Conservation (phyloP, 2,797 vertebrate genomes). For the Kryptolebias ocellatus region DNA sequence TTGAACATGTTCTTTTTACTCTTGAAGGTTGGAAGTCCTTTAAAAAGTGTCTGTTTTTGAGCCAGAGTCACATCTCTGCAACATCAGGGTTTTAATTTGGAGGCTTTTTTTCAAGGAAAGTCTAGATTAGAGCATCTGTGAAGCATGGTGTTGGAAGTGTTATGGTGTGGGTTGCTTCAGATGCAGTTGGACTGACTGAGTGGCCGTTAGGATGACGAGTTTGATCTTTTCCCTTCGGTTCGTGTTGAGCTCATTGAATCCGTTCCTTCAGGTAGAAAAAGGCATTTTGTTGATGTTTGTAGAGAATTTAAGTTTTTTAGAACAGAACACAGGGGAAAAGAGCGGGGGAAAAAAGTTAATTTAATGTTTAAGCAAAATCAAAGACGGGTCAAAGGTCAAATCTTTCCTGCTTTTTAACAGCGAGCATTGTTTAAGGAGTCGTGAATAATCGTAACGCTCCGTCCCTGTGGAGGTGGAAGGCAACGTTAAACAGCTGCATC, state of each 20-base stretch:
- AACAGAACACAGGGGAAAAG: slow-evolving; percentile 36
- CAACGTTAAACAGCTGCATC: slow-evolving; percentile 50
- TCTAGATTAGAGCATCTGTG: too few species aligned
- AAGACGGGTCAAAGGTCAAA: slow-evolving; percentile 54
- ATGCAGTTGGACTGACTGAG: background rate
- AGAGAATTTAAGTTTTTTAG: background rate
- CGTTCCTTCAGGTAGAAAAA: background rate
- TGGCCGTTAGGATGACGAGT: background rate
- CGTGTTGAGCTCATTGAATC: background rate
- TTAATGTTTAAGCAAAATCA: slow-evolving; percentile 49
- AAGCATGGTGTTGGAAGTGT: background rate
- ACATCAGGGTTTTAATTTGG: too few species aligned
- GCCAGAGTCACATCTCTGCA: too few species aligned
- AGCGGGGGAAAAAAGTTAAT: slow-evolving; percentile 14
- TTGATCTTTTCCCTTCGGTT: background rate
- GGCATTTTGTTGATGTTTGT: slow-evolving; percentile 3
- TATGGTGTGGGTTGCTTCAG: background rate
- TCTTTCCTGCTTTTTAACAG: slow-evolving; percentile 36
- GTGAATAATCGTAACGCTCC: slow-evolving; percentile 38
- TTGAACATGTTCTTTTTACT: too few species aligned
- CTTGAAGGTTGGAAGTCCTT: too few species aligned
- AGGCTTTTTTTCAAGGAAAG: too few species aligned
- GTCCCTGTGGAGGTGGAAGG: slow-evolving; percentile 57
- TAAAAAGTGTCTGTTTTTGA: too few species aligned
- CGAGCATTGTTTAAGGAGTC: slow-evolving; percentile 31